Evolutionary conservation across 1,140 invertebrate species (phyloP).

Genomic region (Drosophila cardini): DNA sequence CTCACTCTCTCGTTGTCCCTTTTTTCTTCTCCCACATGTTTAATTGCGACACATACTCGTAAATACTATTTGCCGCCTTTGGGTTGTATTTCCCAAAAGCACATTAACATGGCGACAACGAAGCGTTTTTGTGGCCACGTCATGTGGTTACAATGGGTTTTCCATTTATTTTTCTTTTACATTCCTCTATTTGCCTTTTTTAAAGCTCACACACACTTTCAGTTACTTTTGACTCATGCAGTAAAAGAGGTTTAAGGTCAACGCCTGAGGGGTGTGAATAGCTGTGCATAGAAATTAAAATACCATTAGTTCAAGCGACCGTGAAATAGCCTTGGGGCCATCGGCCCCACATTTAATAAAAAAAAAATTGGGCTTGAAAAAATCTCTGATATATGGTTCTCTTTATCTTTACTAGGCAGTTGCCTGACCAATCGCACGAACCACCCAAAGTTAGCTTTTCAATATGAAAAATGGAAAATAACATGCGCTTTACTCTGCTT

Average conservation of each 20-base stretch:
- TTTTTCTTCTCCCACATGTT: neutral
- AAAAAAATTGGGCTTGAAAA: neutral
- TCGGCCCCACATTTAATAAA: constrained; percentile 1
- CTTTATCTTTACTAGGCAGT: constrained; percentile 20
- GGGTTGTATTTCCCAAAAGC: constrained; percentile 13
- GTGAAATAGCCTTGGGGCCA: constrained; percentile 49
- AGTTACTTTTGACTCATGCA: constrained; percentile 41
- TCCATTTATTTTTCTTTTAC: constrained; percentile 16
- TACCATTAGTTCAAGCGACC: constrained; percentile 68
- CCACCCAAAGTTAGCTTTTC: constrained; percentile 7
- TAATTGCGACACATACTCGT: constrained; percentile 51
- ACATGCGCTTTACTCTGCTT: constrained; percentile 16
- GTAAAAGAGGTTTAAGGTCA: constrained; percentile 29
- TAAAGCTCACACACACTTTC: constrained; percentile 52
- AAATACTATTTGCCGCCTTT: constrained; percentile 40
- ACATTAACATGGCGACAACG: constrained; percentile 34
- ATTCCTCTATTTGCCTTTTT: constrained; percentile 43
- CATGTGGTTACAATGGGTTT: constrained; percentile 33
- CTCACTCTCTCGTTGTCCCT: neutral
- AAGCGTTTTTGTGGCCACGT: constrained; percentile 56
- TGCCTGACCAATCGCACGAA: neutral
- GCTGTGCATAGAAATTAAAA: constrained; percentile 68
- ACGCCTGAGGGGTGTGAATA: constrained; percentile 52
- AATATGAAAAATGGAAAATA: constrained; percentile 1
- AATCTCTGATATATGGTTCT: constrained; percentile 2